phyloP scores from a whole-genome alignment of 2,888 invertebrate species.

The Eupeodes luniger region DNA sequence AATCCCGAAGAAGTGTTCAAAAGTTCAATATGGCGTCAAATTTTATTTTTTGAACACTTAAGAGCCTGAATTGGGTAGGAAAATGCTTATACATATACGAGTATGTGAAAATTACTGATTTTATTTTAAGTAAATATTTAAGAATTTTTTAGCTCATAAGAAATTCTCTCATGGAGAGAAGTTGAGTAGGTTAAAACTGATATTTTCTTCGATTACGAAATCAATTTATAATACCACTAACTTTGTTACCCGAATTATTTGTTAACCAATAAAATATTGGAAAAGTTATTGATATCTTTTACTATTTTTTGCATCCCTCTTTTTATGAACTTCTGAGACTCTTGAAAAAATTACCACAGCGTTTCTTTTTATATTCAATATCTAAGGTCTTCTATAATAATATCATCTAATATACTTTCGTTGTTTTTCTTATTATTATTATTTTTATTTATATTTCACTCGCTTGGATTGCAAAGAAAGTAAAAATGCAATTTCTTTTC shows the following conservation, averaged over 20 bases:
- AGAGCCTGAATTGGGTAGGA: too few relatives aligned
- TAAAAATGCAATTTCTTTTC: slow-evolving; percentile 61
- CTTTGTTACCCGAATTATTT: not conserved
- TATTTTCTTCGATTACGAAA: not conserved
- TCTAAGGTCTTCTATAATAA: slow-evolving; percentile 17
- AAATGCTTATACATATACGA: too few relatives aligned
- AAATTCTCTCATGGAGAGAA: too few relatives aligned
- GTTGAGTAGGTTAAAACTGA: not conserved
- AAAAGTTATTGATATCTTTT: not conserved
- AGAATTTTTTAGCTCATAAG: too few relatives aligned
- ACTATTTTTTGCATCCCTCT: not conserved
- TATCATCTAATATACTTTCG: slow-evolving; percentile 50
- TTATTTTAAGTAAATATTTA: too few relatives aligned
- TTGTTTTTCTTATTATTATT: slow-evolving; percentile 54
- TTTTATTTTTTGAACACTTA: too few relatives aligned
- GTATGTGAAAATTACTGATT: too few relatives aligned
- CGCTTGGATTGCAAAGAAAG: slow-evolving; percentile 54
- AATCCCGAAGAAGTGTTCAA: too few relatives aligned
- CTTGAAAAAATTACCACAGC: not conserved
- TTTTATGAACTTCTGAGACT: not conserved
- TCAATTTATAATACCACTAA: not conserved
- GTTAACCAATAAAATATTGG: not conserved
- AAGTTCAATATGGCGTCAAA: too few relatives aligned
- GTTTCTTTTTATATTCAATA: slow-evolving; percentile 23
- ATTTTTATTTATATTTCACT: not conserved